These are phyloP conservation scores for Tipula lateralis DNA, from an alignment of 2,888 invertebrate species.

Conservation along the genomic window DNA sequence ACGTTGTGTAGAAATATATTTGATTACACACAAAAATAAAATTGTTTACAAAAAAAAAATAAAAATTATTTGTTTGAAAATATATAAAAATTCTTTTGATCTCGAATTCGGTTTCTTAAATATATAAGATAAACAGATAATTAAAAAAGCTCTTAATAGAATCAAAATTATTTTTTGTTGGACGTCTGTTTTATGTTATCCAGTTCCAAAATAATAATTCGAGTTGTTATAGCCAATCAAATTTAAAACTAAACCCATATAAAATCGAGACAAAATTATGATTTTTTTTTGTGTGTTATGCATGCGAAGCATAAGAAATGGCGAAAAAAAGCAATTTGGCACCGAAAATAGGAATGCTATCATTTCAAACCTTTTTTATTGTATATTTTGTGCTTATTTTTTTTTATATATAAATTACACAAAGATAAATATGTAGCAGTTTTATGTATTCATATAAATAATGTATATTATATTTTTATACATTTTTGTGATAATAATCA, in stretches of 20 bases:
- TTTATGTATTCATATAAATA: background rate
- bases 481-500: background rate
- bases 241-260: slow-evolving; percentile 11
- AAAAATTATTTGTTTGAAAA: background rate
- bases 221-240: background rate
- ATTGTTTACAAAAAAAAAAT: background rate
- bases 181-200: background rate
- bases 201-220: background rate
- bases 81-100: background rate
- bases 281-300: background rate
- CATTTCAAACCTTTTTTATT: slow-evolving; percentile 3
- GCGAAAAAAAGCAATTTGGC: slow-evolving; percentile 12
- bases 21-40: background rate
- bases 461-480: background rate
- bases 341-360: background rate
- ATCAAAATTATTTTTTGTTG: background rate
- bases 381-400: background rate
- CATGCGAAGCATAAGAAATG: slow-evolving; percentile 11
- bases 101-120: background rate
- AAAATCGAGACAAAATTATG: slow-evolving; percentile 9
- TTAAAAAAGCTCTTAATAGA: background rate
- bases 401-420: background rate
- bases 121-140: background rate
- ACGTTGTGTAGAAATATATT: background rate
- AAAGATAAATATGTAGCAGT: background rate